Conservation (phyloP, 1,140 invertebrate species). For the Octopus sinensis region DNA sequence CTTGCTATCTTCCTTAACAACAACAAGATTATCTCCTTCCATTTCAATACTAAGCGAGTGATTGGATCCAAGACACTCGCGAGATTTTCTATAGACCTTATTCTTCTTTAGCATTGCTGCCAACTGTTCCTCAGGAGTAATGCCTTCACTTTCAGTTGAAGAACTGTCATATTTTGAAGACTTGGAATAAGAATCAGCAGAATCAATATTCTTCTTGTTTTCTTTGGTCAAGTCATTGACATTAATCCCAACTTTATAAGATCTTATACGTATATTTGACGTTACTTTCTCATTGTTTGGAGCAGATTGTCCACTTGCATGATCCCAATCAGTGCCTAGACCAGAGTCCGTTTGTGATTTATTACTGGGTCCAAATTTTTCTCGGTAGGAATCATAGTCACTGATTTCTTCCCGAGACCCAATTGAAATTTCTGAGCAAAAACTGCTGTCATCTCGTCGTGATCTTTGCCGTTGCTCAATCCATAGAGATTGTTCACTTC, state of each 20-base stretch:
- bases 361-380: slow-evolving; percentile 41
- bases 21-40: slow-evolving; percentile 53
- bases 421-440: slow-evolving; percentile 39
- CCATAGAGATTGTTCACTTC: slow-evolving; percentile 17
- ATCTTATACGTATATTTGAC: slow-evolving; percentile 23
- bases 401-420: slow-evolving; percentile 39
- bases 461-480: slow-evolving; percentile 5
- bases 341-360: slow-evolving; percentile 49
- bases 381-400: slow-evolving; percentile 28
- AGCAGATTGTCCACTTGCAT: slow-evolving; percentile 12
- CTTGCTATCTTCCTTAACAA: slow-evolving; percentile 46
- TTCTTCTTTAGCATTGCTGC: slow-evolving; percentile 45
- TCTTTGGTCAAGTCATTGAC: slow-evolving; percentile 43
- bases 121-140: slow-evolving; percentile 46
- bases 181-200: slow-evolving; percentile 20
- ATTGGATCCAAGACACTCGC: slow-evolving; percentile 23
- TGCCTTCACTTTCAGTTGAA: slow-evolving; percentile 40
- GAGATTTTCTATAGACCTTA: slow-evolving; percentile 40
- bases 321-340: slow-evolving; percentile 32
- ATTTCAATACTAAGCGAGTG: slow-evolving; percentile 51
- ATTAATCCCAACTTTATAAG: slow-evolving; percentile 37
- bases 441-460: slow-evolving; percentile 28
- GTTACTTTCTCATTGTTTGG: slow-evolving; percentile 47
- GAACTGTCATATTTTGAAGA: slow-evolving; percentile 18
- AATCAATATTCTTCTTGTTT: slow-evolving; percentile 29